phyloP scores from a whole-genome alignment of 1,140 invertebrate species.

The Diorhabda elongata region DNA sequence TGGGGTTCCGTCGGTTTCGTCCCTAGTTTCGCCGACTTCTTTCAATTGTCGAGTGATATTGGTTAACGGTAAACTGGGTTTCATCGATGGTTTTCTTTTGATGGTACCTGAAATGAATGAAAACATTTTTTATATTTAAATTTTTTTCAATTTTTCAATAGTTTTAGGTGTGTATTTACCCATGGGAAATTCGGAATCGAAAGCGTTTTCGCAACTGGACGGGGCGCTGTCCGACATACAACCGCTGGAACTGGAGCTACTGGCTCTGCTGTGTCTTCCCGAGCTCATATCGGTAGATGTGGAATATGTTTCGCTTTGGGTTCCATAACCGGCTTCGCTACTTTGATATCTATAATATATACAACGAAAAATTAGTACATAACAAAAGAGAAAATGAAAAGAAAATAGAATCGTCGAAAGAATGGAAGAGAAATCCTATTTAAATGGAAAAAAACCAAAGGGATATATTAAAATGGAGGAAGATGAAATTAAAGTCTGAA shows the following conservation, averaged over 20 bases:
- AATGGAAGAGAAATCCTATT: no score
- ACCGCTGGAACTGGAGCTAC: conserved; percentile 75
- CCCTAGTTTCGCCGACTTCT: conserved; percentile 67
- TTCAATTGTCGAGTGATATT: conserved; percentile 85
- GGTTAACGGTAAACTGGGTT: conserved; percentile 84
- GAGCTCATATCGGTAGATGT: conserved; percentile 42
- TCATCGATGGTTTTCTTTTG: conserved; percentile 83
- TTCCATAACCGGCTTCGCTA: conserved; percentile 45
- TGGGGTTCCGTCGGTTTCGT: conserved; percentile 40
- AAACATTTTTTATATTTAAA: neutral
- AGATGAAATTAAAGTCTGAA: no score
- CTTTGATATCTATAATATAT: conserved; percentile 33
- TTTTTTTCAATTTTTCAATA: neutral
- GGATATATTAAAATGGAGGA: no score
- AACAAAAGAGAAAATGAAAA: neutral
- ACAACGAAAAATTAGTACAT: conserved; percentile 1
- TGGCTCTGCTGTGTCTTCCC: conserved; percentile 61
- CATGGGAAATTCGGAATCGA: conserved; percentile 70
- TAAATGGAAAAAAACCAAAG: no score
- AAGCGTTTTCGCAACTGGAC: conserved; percentile 68
- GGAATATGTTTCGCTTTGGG: conserved; percentile 44
- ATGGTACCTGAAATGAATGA: conserved; percentile 62
- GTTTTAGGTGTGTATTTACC: conserved; percentile 47
- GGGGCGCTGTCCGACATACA: conserved; percentile 72
- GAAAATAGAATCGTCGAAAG: no score